phyloP scores from a whole-genome alignment of 2,113 vertebrate species.

The Steatornis caripensis region DNA sequence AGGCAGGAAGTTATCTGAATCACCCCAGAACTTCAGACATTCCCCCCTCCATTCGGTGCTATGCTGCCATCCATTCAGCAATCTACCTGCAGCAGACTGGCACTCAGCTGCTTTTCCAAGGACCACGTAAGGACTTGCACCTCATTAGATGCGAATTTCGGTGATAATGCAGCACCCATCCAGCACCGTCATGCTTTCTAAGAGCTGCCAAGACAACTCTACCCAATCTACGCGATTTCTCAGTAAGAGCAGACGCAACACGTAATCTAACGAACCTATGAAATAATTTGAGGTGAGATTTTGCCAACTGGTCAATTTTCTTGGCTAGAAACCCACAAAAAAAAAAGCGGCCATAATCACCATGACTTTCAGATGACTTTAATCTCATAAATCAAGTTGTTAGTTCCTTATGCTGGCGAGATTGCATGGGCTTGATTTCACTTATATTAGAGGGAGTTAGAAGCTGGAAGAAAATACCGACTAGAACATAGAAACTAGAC shows the following conservation, averaged over 20 bases:
- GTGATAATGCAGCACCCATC: too few relatives aligned
- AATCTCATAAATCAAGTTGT: background rate
- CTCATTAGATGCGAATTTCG: fast-evolving
- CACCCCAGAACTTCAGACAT: background rate
- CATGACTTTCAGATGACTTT: background rate
- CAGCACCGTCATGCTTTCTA: fast-evolving
- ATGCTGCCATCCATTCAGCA: background rate
- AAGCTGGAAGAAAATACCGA: background rate
- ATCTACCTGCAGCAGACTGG: too few relatives aligned
- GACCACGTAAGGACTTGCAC: background rate
- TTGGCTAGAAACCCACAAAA: background rate
- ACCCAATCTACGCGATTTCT: background rate
- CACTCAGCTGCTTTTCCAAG: background rate
- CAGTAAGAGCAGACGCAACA: background rate
- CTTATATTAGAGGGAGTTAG: background rate
- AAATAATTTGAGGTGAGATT: background rate
- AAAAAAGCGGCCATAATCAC: background rate
- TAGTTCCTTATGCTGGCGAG: background rate
- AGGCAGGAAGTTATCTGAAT: background rate
- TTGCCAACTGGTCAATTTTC: background rate
- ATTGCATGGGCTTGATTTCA: background rate
- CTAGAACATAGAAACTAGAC: background rate
- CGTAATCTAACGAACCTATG: background rate
- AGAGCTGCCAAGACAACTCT: background rate
- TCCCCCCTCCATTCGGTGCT: too few relatives aligned